phyloP scores from a whole-genome alignment of 2,113 vertebrate genomes.

The Rhynchomys soricoides region DNA sequence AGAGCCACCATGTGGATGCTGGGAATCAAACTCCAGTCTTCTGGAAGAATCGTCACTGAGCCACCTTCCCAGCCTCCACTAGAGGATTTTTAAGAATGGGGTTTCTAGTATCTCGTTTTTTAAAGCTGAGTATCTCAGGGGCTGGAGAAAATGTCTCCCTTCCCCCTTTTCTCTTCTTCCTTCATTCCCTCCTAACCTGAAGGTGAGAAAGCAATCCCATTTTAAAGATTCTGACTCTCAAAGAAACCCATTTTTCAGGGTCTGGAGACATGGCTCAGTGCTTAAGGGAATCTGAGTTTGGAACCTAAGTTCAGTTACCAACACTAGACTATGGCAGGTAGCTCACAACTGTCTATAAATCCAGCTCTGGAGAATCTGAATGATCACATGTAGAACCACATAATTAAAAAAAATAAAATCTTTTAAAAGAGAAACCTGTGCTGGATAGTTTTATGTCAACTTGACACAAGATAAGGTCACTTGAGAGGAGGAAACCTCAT shows the following conservation, averaged over 20 bases:
- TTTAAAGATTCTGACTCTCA: neutral
- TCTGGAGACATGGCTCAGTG: neutral
- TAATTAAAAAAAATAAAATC: neutral
- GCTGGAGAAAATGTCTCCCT: too few species aligned
- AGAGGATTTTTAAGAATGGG: too few species aligned
- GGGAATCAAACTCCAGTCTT: neutral
- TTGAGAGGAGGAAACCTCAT: neutral
- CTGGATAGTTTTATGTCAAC: neutral
- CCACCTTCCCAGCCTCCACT: too few species aligned
- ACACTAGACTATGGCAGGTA: neutral
- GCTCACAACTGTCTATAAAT: neutral
- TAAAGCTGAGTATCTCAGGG: too few species aligned
- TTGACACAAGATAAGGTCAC: neutral
- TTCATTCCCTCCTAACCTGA: neutral
- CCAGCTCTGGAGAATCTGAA: too few species aligned
- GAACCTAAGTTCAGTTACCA: neutral
- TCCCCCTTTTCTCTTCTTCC: neutral
- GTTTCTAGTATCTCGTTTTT: too few species aligned
- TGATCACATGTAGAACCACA: neutral
- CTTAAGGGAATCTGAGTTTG: neutral
- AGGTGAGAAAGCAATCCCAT: neutral
- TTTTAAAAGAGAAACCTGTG: neutral
- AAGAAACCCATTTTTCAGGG: neutral
- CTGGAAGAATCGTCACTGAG: neutral
- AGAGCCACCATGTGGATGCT: neutral